A percentile compares a stretch with the other conserved stretches of the same genome.
Evolutionary conservation across 2,113 vertebrate species (phyloP).

Genomic region (Sylvietta virens): DNA sequence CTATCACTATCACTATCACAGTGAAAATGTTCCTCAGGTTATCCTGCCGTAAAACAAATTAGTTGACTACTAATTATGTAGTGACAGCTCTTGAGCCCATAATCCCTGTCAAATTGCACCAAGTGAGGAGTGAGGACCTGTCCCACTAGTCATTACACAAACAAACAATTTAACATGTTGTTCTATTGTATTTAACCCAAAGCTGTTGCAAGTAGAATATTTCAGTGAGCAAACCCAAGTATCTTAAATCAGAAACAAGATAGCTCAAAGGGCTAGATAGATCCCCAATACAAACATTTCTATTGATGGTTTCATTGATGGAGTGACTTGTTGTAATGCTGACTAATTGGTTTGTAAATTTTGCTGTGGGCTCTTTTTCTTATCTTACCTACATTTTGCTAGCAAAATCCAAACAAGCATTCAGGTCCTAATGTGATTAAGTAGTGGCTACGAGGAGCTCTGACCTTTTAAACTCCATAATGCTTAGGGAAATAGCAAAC

Average conservation of each 20-base stretch:
- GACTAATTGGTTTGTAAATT: slow-evolving; percentile 31
- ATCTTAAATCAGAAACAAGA: slow-evolving; percentile 40
- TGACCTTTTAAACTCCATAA: slow-evolving; percentile 29
- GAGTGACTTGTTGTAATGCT: not conserved
- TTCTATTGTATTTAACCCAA: not conserved
- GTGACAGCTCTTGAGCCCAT: not conserved
- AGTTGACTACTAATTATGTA: not conserved
- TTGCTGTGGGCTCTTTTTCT: not conserved
- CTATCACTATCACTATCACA: too few relatives aligned
- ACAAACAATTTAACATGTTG: not conserved
- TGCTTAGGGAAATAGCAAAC: not conserved
- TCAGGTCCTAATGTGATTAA: slow-evolving; percentile 7
- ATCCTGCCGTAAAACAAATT: not conserved
- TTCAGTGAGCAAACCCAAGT: not conserved
- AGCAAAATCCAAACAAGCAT: slow-evolving; percentile 19
- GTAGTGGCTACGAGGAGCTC: not conserved
- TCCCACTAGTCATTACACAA: not conserved
- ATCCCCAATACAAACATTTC: slow-evolving; percentile 25
- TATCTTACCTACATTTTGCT: not conserved
- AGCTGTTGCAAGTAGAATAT: not conserved
- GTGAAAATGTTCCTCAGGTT: not conserved
- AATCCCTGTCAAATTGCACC: slow-evolving; percentile 8
- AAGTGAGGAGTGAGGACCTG: not conserved
- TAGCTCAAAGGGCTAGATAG: not conserved
- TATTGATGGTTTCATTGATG: not conserved